Evolutionary conservation across 2,797 vertebrate species (phyloP).

Genomic region (Sebastes ruberrimus): DNA sequence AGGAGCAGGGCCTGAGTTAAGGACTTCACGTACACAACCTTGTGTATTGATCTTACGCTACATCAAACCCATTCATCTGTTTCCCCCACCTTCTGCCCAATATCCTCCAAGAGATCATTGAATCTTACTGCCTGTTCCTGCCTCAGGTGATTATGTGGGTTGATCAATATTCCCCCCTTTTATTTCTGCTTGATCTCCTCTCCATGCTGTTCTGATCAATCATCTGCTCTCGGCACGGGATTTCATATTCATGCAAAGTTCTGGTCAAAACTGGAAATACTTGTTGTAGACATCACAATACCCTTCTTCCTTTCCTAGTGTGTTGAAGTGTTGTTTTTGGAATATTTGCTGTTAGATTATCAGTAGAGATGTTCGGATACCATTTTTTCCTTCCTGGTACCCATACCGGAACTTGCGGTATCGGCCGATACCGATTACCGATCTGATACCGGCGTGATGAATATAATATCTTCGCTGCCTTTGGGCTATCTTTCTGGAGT

Average conservation of each 20-base stretch:
- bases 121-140: constrained; percentile 8
- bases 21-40: neutral
- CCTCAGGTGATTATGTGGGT: constrained; percentile 12
- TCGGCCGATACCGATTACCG: too few relatives aligned
- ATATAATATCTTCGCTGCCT: too few relatives aligned
- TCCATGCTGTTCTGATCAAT: constrained; percentile 18
- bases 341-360: neutral
- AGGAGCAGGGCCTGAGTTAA: neutral
- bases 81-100: neutral
- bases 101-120: constrained; percentile 8
- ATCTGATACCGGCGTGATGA: too few relatives aligned
- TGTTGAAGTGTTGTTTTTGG: neutral
- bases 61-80: constrained; percentile 24
- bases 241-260: neutral
- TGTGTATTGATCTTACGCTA: constrained; percentile 16
- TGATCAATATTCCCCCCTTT: constrained; percentile 39
- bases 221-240: neutral
- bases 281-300: neutral
- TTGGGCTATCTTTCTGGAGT: too few relatives aligned
- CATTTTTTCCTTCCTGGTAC: too few relatives aligned
- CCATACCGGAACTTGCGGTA: too few relatives aligned
- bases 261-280: neutral
- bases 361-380: neutral
- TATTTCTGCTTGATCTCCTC: constrained; percentile 9
- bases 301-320: neutral